phyloP scores from a whole-genome alignment of 2,888 invertebrate species.

The Andrena camellia region DNA sequence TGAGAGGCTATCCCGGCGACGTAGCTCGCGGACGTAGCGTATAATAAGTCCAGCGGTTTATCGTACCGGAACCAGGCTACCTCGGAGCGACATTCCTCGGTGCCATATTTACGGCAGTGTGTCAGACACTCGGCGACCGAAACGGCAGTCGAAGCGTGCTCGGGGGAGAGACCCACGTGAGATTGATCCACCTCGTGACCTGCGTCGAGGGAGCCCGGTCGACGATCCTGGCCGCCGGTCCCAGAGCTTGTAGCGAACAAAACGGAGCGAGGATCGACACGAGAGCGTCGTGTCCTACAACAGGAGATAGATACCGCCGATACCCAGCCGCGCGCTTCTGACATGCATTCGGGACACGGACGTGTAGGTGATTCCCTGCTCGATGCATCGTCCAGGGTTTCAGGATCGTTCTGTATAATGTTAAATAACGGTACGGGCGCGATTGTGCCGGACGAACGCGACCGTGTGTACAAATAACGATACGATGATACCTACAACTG shows the following conservation, averaged over 20 bases:
- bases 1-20: constrained; percentile 29
- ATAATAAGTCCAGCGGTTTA: constrained; percentile 53
- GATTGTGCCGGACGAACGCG: constrained; percentile 40
- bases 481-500: constrained; percentile 26
- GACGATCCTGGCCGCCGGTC: constrained; percentile 47
- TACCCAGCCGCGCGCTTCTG: constrained; percentile 50
- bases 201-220: background rate
- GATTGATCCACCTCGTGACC: constrained; percentile 71
- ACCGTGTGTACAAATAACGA: constrained; percentile 61
- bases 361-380: constrained; percentile 50
- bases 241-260: constrained; percentile 42
- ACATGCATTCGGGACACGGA: constrained; percentile 54
- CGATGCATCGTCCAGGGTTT: constrained; percentile 44
- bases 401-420: constrained; percentile 46
- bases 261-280: constrained; percentile 71
- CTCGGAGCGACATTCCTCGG: constrained; percentile 57
- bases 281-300: constrained; percentile 65
- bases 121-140: constrained; percentile 56
- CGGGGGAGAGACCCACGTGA: constrained; percentile 28
- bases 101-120: constrained; percentile 61
- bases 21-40: constrained; percentile 32
- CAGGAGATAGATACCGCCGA: constrained; percentile 68
- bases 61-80: constrained; percentile 61
- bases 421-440: constrained; percentile 54
- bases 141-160: constrained; percentile 26